These are phyloP conservation scores for Pachypsylla venusta DNA, from an alignment of 1,140 invertebrate genomes.

Conservation along the genomic window DNA sequence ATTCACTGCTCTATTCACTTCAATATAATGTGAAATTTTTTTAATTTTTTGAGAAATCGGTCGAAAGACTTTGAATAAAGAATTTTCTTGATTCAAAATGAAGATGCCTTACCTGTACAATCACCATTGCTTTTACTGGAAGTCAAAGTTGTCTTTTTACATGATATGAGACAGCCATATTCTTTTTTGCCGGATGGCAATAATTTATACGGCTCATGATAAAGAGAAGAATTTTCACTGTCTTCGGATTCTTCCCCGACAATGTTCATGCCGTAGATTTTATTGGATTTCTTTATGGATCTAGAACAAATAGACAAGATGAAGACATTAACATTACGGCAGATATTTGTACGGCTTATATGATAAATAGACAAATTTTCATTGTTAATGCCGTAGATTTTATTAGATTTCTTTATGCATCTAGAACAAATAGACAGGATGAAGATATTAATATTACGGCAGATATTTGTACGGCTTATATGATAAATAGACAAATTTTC, in stretches of 20 bases:
- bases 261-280: slow-evolving; percentile 23
- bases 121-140: slow-evolving; percentile 36
- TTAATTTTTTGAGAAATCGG: too few species aligned
- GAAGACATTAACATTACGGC: too few species aligned
- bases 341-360: too few species aligned
- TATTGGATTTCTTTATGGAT: slow-evolving; percentile 6
- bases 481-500: too few species aligned
- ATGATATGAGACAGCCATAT: slow-evolving; percentile 34
- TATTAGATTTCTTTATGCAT: too few species aligned
- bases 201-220: slow-evolving; percentile 45
- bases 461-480: too few species aligned
- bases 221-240: slow-evolving; percentile 40
- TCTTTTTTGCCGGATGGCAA: slow-evolving; percentile 35
- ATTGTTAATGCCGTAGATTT: too few species aligned
- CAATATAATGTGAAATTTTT: background rate
- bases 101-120: slow-evolving; percentile 31
- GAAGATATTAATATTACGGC: too few species aligned
- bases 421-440: too few species aligned
- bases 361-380: too few species aligned
- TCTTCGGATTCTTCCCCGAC: slow-evolving; percentile 38
- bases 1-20: background rate
- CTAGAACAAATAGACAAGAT: background rate
- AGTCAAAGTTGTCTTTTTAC: slow-evolving; percentile 34
- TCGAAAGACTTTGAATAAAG: too few species aligned
- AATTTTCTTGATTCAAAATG: too few species aligned